Conservation (phyloP, 2,888 invertebrate genomes). For the Emmelina monodactyla region DNA sequence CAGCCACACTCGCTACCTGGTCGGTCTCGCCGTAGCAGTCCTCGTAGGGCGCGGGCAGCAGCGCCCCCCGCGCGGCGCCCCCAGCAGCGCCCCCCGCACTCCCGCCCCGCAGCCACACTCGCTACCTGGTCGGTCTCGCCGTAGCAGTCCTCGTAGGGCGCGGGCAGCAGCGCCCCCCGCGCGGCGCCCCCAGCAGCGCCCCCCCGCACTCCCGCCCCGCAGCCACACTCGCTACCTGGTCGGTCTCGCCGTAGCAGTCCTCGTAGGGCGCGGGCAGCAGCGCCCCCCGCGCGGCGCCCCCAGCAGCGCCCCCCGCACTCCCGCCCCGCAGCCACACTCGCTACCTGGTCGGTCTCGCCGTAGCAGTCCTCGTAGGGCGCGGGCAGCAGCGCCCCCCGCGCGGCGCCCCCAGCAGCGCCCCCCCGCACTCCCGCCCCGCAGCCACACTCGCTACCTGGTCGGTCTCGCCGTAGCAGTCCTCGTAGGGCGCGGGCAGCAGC, state of each 20-base stretch:
- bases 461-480: conserved; percentile 97
- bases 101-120: too few species aligned
- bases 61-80: conserved; percentile 87
- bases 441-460: too few species aligned
- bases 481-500: conserved; percentile 91
- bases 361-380: conserved; percentile 98
- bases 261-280: conserved; percentile 94
- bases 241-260: conserved; percentile 97
- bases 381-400: conserved; percentile 87
- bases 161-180: conserved; percentile 87
- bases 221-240: too few species aligned
- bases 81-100: too few species aligned
- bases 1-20: too few species aligned
- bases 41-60: conserved; percentile 92
- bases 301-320: too few species aligned
- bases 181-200: too few species aligned
- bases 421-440: too few species aligned
- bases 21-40: conserved; percentile 98
- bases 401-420: too few species aligned
- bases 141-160: conserved; percentile 97
- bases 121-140: conserved; percentile 92
- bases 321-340: too few species aligned
- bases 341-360: conserved; percentile 90
- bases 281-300: conserved; percentile 86
- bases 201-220: too few species aligned